A percentile compares a stretch with the other conserved stretches of the same genome.
Evolutionary conservation across 1,140 invertebrate genomes (phyloP).

Genomic region (Polypedilum vanderplanki): DNA sequence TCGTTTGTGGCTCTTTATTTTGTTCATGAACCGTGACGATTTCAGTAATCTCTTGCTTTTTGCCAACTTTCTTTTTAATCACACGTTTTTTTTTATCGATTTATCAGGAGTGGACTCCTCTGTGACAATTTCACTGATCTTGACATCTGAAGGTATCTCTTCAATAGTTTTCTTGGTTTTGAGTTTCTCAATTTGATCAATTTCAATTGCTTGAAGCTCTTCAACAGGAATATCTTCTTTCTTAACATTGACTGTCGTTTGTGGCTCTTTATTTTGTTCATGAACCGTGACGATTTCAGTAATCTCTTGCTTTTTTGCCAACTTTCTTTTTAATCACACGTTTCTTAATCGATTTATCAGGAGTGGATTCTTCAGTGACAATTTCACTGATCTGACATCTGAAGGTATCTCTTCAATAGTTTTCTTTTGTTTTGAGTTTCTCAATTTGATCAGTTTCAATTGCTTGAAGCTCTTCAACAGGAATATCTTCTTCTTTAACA

Average conservation of each 20-base stretch:
- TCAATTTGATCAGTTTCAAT: conserved; percentile 44
- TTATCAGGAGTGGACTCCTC: conserved; percentile 38
- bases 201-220: conserved; percentile 36
- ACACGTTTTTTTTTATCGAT: conserved; percentile 38
- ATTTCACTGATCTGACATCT: conserved; percentile 39
- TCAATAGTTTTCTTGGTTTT: conserved; percentile 34
- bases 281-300: conserved; percentile 39
- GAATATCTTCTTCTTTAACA: conserved; percentile 38
- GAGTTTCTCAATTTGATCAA: conserved; percentile 38
- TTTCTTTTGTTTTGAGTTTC: conserved; percentile 40
- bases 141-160: conserved; percentile 36
- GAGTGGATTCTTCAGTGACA: conserved; percentile 36
- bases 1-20: conserved; percentile 40
- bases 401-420: conserved; percentile 40
- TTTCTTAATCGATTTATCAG: conserved; percentile 38
- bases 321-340: conserved; percentile 39
- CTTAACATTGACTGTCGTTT: conserved; percentile 35
- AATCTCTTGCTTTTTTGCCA: conserved; percentile 37
- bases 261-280: conserved; percentile 39
- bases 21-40: conserved; percentile 41
- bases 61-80: conserved; percentile 36
- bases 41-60: conserved; percentile 37
- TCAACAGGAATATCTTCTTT: conserved; percentile 33
- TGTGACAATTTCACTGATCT: conserved; percentile 37
- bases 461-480: conserved; percentile 35